Evolutionary conservation across 2,888 invertebrate genomes (phyloP).

Genomic region (Megastigmus dorsalis): DNA sequence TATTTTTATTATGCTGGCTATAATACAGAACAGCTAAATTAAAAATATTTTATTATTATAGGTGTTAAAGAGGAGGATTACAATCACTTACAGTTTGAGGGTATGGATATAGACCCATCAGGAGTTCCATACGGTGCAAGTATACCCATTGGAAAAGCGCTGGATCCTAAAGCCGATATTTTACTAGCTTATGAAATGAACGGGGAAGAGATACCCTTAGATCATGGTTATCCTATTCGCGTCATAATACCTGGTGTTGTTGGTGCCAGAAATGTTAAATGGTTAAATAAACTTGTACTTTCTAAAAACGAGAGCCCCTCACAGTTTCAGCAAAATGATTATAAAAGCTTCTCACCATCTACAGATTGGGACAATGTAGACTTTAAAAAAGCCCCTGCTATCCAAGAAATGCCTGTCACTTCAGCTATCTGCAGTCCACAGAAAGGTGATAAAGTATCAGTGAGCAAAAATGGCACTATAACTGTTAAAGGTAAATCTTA

Average conservation of each 20-base stretch:
- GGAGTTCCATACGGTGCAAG: constrained; percentile 92
- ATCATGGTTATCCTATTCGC: constrained; percentile 95
- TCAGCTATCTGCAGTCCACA: constrained; percentile 92
- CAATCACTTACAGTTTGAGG: constrained; percentile 88
- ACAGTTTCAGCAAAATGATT: constrained; percentile 98
- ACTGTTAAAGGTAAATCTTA: constrained; percentile 79
- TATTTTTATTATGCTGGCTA: not conserved
- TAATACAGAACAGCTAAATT: not conserved
- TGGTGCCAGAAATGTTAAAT: constrained; percentile 97
- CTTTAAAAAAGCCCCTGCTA: constrained; percentile 88
- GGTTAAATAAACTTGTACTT: constrained; percentile 89
- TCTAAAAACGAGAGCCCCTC: constrained; percentile 90
- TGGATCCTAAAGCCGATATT: constrained; percentile 85
- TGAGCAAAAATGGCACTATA: constrained; percentile 76
- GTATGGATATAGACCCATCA: constrained; percentile 89
- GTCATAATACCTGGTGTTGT: constrained; percentile 94
- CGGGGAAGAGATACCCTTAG: constrained; percentile 85
- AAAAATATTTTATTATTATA: constrained; percentile 69
- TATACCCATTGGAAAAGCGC: constrained; percentile 87
- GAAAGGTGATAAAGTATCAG: constrained; percentile 78
- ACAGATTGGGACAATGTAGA: constrained; percentile 93
- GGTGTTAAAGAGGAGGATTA: constrained; percentile 79
- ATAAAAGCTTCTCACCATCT: constrained; percentile 91
- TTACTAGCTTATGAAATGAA: constrained; percentile 98
- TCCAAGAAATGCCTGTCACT: constrained; percentile 95